Percentiles rank a stretch among this genome's conserved stretches.
Evolutionary conservation across 2,113 vertebrate genomes (phyloP).

Genomic region (Vidua macroura): DNA sequence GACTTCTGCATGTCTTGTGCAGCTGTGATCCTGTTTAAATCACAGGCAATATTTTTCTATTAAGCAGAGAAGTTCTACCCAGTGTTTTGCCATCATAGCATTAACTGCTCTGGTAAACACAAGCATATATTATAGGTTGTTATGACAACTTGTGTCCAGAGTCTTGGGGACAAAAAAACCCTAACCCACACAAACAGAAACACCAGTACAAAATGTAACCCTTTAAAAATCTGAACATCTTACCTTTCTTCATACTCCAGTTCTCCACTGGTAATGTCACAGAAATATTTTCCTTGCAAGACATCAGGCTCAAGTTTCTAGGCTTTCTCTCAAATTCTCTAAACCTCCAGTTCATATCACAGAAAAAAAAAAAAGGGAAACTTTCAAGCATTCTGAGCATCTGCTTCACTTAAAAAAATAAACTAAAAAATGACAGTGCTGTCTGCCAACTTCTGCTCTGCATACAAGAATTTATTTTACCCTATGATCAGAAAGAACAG

Average conservation of each 20-base stretch:
- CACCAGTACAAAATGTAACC: background rate
- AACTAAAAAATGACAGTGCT: background rate
- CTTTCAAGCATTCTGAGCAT: background rate
- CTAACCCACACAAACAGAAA: background rate
- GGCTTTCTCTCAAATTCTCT: background rate
- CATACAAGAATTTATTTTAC: background rate
- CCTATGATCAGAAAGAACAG: background rate
- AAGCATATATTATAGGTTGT: background rate
- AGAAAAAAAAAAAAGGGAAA: background rate
- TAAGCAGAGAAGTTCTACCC: background rate
- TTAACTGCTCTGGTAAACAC: slow-evolving; percentile 9
- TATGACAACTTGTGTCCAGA: background rate
- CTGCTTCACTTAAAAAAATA: background rate
- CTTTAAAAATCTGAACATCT: background rate
- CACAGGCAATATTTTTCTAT: background rate
- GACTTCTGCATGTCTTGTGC: background rate
- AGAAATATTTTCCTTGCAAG: background rate
- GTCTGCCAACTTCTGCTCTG: background rate
- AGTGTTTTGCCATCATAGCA: background rate
- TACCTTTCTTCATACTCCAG: background rate
- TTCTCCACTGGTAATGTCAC: background rate
- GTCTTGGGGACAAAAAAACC: background rate
- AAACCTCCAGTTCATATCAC: background rate
- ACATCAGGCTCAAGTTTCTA: background rate
- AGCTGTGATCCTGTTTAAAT: background rate